phyloP scores from a whole-genome alignment of 2,113 vertebrate genomes.

The Boleophthalmus pectinirostris region DNA sequence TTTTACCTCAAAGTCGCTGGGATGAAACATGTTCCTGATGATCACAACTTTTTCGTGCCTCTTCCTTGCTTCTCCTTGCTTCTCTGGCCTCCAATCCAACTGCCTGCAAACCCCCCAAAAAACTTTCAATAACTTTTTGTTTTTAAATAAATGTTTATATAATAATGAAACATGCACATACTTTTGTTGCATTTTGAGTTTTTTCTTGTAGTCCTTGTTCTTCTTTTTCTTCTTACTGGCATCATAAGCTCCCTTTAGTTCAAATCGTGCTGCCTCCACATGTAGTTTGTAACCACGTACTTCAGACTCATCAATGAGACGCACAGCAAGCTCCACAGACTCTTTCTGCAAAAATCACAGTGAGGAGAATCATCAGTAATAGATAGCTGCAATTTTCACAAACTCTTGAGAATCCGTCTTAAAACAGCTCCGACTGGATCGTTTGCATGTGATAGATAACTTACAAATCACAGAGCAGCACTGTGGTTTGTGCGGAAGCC shows the following conservation, averaged over 20 bases:
- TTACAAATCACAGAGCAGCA: no score
- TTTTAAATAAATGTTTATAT: background rate
- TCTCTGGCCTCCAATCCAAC: constrained; percentile 96
- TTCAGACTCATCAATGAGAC: constrained; percentile 91
- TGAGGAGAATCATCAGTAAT: no score
- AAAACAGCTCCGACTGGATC: no score
- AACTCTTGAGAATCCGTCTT: no score
- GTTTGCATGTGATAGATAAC: no score
- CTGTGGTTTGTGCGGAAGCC: no score
- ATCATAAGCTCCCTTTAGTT: constrained; percentile 93
- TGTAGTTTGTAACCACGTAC: constrained; percentile 91
- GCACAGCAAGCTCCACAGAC: constrained; percentile 88
- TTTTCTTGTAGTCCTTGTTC: constrained; percentile 94
- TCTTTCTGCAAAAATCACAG: constrained; percentile 80
- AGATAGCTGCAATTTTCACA: no score
- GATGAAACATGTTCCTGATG: constrained; percentile 97
- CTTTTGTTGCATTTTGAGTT: constrained; percentile 91
- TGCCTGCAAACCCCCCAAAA: constrained; percentile 76
- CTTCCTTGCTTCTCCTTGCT: constrained; percentile 80
- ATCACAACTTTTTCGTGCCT: constrained; percentile 90
- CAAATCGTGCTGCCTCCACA: constrained; percentile 90
- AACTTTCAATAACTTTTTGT: background rate
- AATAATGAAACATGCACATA: constrained; percentile 55
- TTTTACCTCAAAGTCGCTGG: constrained; percentile 91
- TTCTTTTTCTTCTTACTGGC: constrained; percentile 96